A percentile compares a stretch with the other conserved stretches of the same genome.
phyloP scores from a whole-genome alignment of 2,888 invertebrate genomes.

The Mellilla xanthometata region DNA sequence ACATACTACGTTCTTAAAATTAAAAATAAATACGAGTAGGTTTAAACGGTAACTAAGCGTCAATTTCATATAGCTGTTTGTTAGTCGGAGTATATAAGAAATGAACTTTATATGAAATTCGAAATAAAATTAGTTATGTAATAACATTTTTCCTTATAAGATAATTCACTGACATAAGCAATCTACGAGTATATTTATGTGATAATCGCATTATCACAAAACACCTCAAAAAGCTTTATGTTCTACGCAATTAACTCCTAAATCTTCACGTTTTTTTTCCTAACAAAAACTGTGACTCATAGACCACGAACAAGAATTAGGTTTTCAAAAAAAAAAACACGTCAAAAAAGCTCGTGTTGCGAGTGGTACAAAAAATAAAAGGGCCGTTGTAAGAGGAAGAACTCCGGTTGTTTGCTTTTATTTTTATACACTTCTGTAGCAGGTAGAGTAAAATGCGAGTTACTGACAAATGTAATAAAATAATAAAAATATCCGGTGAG shows the following conservation, averaged over 20 bases:
- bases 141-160: too few species aligned
- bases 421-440: constrained; percentile 3
- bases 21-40: too few species aligned
- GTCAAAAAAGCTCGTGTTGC: constrained; percentile 13
- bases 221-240: constrained; percentile 10
- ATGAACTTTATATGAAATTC: too few species aligned
- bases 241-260: constrained; percentile 12
- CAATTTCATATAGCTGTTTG: too few species aligned
- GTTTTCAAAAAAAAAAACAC: constrained; percentile 24
- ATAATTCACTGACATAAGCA: too few species aligned
- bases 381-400: constrained; percentile 10
- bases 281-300: constrained; percentile 10
- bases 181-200: too few species aligned
- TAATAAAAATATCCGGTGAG: constrained; percentile 11
- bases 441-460: constrained; percentile 17
- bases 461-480: constrained; percentile 13
- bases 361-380: constrained; percentile 20
- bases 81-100: too few species aligned
- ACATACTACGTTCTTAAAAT: too few species aligned
- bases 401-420: constrained; percentile 9
- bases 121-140: too few species aligned
- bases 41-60: too few species aligned
- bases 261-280: not conserved
- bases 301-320: constrained; percentile 27
- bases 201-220: too few species aligned